phyloP scores from a whole-genome alignment of 2,888 invertebrate genomes.

The Pocota personata region DNA sequence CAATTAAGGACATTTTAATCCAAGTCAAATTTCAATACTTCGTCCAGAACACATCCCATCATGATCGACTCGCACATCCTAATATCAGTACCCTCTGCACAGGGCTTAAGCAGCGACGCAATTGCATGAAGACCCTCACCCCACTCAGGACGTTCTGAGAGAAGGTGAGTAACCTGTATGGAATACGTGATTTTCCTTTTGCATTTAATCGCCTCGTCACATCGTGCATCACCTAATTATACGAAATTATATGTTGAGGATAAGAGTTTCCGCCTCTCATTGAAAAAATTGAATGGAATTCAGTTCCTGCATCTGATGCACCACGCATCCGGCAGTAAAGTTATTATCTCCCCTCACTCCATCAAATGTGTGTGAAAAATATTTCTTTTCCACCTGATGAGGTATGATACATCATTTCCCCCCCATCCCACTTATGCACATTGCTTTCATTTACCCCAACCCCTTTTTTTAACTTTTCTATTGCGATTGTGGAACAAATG shows the following conservation, averaged over 20 bases:
- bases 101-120: no score
- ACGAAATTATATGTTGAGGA: conserved; percentile 27
- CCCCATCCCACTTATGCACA: not conserved
- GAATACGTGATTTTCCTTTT: conserved; percentile 2
- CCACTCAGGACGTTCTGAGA: not conserved
- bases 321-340: conserved; percentile 53
- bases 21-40: no score
- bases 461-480: conserved; percentile 40
- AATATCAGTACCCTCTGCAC: no score
- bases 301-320: conserved; percentile 42
- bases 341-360: conserved; percentile 19
- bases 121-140: not conserved
- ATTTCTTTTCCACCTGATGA: conserved; percentile 59
- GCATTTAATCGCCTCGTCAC: not conserved
- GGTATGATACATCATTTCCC: not conserved
- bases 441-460: not conserved
- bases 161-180: conserved; percentile 23
- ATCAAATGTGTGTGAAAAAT: conserved; percentile 5
- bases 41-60: no score
- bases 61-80: no score
- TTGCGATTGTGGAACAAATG: conserved; percentile 63
- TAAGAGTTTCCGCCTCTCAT: conserved; percentile 57
- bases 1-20: no score
- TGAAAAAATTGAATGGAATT: conserved; percentile 56
- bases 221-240: conserved; percentile 53